Percentiles rank a stretch among this genome's conserved stretches.
phyloP scores from a whole-genome alignment of 2,888 invertebrate genomes.

The Nebria salina region DNA sequence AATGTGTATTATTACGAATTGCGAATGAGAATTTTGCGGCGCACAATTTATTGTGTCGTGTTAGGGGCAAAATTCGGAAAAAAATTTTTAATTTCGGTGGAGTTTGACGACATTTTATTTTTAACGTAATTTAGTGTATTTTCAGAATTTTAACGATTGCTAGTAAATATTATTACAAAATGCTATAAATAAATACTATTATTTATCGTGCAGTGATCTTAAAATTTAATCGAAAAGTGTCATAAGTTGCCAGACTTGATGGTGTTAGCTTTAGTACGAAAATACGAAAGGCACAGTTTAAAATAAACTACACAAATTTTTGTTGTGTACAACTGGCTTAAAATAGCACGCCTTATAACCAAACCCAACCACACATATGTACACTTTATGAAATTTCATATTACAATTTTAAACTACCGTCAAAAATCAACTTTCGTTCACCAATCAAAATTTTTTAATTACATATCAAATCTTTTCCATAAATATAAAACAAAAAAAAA shows the following conservation, averaged over 20 bases:
- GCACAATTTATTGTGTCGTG: too few relatives aligned
- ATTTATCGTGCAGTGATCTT: not conserved
- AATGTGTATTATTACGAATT: too few relatives aligned
- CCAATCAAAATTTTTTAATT: too few relatives aligned
- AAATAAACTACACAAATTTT: conserved; percentile 36
- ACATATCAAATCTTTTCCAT: too few relatives aligned
- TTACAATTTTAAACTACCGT: not conserved
- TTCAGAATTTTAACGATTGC: conserved; percentile 10
- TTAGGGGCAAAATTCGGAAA: too few relatives aligned
- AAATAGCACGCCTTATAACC: conserved; percentile 14
- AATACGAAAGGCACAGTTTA: conserved; percentile 35
- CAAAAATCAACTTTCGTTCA: not conserved
- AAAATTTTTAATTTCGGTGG: too few relatives aligned
- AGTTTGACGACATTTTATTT: not conserved
- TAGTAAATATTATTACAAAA: not conserved
- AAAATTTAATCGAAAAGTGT: not conserved
- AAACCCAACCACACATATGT: conserved; percentile 29
- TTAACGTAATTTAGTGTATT: not conserved
- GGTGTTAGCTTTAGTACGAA: conserved; percentile 15
- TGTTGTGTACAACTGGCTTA: conserved; percentile 40
- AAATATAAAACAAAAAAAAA: too few relatives aligned
- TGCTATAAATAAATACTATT: not conserved
- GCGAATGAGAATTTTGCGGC: too few relatives aligned
- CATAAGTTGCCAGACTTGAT: conserved; percentile 30
- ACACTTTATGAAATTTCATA: conserved; percentile 38